Base-by-base conservation (phyloP, 2,113 vertebrate species). In the Grammomys dolichurus region DNA sequence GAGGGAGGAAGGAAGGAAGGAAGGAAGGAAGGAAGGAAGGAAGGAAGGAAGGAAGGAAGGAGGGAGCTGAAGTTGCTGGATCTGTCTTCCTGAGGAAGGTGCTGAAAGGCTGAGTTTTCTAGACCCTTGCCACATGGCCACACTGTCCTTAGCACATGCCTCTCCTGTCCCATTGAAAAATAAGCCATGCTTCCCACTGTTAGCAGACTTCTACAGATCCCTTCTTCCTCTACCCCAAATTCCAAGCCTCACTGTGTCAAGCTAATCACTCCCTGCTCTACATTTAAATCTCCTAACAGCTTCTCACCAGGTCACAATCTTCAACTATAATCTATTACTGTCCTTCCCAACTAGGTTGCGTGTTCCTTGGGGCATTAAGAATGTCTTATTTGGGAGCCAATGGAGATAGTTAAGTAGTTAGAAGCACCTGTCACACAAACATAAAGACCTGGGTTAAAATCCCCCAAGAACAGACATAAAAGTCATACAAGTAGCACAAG, bases 281-380 rank as follows among this genome's bases (percentile, higher is more conserved):
- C 76, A 77, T 76, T 56, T 82, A 72, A 58, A 56, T 84, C 78
- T 78, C 56, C 54, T 72, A 51, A 33, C 4, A 19, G 80, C 17
- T 86, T 89, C 33, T 73, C 51, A 48, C 7, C 24, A 51, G 43
- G 26, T 31, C 36, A 63, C 22, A 60, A 31, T 56, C 13, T 19
- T 63, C 51, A 69, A 93, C 28, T 46, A 72, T 69, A 19, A 86
- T 73, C 65, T 70, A 56, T 26, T 67, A 46, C 65, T 73, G n/a
- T 26, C 60, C 60, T 56, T 93, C 46, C 67, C 67, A 63, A 19
- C 7, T 10, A 51, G 20, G 40, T 17, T 40, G 33, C n/a, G 93
- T 65, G 46, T 73, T 89, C n/a, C 63, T 75, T 43, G 46, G 70
- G 28, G 19, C 80, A 81, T 46, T 36, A 76, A 92, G 81, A 92